A percentile compares a stretch with the other conserved stretches of the same genome.
Evolutionary conservation across 2,888 invertebrate genomes (phyloP).

Genomic region (Epinotia bilunana): DNA sequence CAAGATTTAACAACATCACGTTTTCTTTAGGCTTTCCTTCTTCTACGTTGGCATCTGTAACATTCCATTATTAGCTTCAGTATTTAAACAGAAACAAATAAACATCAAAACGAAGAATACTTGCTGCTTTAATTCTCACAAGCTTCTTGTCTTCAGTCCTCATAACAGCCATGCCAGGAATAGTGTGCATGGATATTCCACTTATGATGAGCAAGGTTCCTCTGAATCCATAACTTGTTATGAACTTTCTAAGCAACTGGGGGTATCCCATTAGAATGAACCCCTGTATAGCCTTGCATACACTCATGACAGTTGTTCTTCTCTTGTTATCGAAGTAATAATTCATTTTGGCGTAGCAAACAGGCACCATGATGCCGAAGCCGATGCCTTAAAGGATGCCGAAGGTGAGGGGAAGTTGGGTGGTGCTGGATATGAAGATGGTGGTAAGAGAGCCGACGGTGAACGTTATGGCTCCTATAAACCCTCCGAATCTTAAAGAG

Average conservation of each 20-base stretch:
- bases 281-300: conserved; percentile 85
- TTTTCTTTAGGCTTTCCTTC: conserved; percentile 55
- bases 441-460: conserved; percentile 80
- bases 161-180: conserved; percentile 85
- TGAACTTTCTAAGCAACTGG: conserved; percentile 77
- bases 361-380: conserved; percentile 86
- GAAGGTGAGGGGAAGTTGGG: conserved; percentile 84
- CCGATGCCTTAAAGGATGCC: conserved; percentile 85
- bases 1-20: conserved; percentile 58
- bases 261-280: conserved; percentile 85
- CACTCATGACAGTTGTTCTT: conserved; percentile 86
- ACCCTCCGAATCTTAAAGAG: conserved; percentile 82
- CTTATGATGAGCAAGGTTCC: conserved; percentile 85
- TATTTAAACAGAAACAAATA: not conserved
- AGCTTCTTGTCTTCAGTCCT: conserved; percentile 65
- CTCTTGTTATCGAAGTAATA: conserved; percentile 85
- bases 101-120: conserved; percentile 62
- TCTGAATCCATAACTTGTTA: conserved; percentile 85
- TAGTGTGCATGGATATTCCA: conserved; percentile 84
- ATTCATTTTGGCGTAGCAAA: conserved; percentile 86
- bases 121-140: conserved; percentile 64
- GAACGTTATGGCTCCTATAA: conserved; percentile 82
- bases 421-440: conserved; percentile 81
- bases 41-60: conserved; percentile 59
- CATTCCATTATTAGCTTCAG: conserved; percentile 21